A percentile compares a stretch with the other conserved stretches of the same genome.
These are phyloP conservation scores for Dryobates pubescens DNA, from an alignment of 2,797 vertebrate genomes.

Conservation along the genomic window DNA sequence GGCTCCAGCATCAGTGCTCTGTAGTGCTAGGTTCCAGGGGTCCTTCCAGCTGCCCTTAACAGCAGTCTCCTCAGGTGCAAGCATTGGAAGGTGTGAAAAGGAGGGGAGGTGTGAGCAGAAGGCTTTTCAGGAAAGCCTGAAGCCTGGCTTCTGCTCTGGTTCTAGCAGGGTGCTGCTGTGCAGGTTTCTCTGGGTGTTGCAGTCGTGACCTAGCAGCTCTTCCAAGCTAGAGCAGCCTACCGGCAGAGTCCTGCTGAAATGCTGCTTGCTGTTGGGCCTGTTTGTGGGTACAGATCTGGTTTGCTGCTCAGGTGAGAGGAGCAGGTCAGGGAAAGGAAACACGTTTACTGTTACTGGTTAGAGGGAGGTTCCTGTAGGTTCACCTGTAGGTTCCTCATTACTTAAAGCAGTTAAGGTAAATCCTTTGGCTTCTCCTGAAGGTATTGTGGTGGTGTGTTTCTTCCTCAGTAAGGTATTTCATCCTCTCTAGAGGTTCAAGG, in stretches of 20 bases:
- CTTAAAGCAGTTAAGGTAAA: not conserved
- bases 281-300: rapidly evolving
- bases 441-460: not conserved
- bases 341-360: not conserved
- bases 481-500: not conserved
- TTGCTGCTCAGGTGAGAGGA: not conserved
- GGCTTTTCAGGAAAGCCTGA: not conserved
- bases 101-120: not conserved
- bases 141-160: not conserved
- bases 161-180: not conserved
- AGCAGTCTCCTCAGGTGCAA: rapidly evolving
- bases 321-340: not conserved
- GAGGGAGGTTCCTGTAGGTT: not conserved
- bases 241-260: rapidly evolving
- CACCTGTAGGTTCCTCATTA: not conserved
- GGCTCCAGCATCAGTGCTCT: rapidly evolving
- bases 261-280: rapidly evolving
- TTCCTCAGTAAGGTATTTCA: not conserved
- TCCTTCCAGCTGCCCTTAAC: not conserved
- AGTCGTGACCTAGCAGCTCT: not conserved
- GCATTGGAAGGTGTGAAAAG: rapidly evolving
- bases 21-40: not conserved
- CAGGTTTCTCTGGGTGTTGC: not conserved
- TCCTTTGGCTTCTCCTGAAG: not conserved
- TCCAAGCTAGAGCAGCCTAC: rapidly evolving